phyloP scores from a whole-genome alignment of 2,113 vertebrate genomes.

The Marcusenius ussheri region DNA sequence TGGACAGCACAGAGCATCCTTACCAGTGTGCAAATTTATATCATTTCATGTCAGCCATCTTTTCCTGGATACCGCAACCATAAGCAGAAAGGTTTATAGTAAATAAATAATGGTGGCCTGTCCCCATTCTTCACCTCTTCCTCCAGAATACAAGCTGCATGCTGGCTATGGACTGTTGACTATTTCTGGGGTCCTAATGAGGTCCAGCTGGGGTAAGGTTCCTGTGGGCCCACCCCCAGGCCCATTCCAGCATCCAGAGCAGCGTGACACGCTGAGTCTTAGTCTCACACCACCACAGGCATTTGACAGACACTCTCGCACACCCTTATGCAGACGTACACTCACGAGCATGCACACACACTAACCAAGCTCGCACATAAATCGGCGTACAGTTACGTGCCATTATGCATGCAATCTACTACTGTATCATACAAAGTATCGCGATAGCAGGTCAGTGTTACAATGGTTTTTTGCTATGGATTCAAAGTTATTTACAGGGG shows the following conservation, averaged over 20 bases:
- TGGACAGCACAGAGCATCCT: background rate
- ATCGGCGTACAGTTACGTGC: background rate
- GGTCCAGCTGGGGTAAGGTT: background rate
- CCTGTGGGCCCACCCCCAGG: background rate
- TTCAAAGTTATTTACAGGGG: background rate
- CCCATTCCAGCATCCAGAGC: background rate
- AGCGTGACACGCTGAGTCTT: background rate
- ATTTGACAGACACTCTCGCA: background rate
- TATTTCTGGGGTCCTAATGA: constrained; percentile 10
- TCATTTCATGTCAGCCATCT: background rate
- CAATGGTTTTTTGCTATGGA: background rate
- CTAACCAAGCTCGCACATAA: background rate
- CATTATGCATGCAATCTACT: background rate
- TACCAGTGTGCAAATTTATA: background rate
- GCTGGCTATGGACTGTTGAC: background rate
- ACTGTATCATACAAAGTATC: background rate
- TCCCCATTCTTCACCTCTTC: background rate
- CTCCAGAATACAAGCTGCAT: background rate
- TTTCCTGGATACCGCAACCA: background rate
- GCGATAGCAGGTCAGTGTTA: background rate
- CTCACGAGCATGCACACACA: background rate
- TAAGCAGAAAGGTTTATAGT: background rate
- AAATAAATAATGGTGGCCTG: background rate
- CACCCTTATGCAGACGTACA: background rate
- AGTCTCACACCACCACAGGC: background rate